A percentile compares a stretch with the other conserved stretches of the same genome.
Evolutionary conservation across 2,888 invertebrate genomes (phyloP).

Genomic region (Sarcophaga subvicina): DNA sequence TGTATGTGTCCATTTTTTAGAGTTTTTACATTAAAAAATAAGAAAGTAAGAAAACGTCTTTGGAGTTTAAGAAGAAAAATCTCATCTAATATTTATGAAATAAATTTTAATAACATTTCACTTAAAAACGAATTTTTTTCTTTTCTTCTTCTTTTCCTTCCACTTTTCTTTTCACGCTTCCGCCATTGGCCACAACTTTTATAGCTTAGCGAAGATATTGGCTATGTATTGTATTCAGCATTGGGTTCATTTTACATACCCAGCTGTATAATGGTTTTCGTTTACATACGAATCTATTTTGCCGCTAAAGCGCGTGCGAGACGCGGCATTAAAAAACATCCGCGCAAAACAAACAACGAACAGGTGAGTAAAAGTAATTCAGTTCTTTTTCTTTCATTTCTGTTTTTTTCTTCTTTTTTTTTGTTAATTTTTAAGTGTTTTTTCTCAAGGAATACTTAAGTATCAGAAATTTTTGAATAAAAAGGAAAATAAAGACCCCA

Average conservation of each 20-base stretch:
- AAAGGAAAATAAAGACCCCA: not conserved
- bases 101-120: constrained; percentile 60
- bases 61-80: too few species aligned
- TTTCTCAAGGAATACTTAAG: not conserved
- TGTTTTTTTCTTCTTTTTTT: not conserved
- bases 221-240: constrained; percentile 98
- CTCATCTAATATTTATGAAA: constrained; percentile 58
- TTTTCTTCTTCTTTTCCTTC: constrained; percentile 11
- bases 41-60: constrained; percentile 6
- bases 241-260: constrained; percentile 99
- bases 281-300: constrained; percentile 99
- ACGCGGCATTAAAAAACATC: constrained; percentile 92
- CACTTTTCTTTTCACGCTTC: not conserved
- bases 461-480: not conserved
- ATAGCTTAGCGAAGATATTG: constrained; percentile 97
- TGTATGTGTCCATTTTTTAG: not conserved
- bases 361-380: constrained; percentile 77
- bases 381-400: too few species aligned
- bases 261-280: constrained; percentile 99
- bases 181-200: constrained; percentile 76
- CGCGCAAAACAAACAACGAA: constrained; percentile 83
- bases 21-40: not conserved
- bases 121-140: constrained; percentile 12
- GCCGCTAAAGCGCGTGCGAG: constrained; percentile 96
- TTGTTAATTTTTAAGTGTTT: not conserved